phyloP scores from a whole-genome alignment of 2,797 vertebrate species.

The Nannoperca obscura region DNA sequence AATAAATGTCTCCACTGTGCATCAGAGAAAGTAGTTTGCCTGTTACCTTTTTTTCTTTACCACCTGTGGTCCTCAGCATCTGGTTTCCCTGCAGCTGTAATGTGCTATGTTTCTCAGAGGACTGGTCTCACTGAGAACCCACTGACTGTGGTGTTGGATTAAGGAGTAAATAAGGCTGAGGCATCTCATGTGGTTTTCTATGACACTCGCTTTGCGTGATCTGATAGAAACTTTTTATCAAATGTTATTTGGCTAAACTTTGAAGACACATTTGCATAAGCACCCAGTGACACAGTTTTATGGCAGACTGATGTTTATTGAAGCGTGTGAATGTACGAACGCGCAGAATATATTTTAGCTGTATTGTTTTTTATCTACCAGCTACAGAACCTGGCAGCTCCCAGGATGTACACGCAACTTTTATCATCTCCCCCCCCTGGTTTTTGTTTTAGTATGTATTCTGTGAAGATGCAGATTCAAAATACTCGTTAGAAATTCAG shows the following conservation, averaged over 20 bases:
- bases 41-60: background rate
- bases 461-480: conserved; percentile 25
- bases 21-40: background rate
- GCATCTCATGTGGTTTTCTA: conserved; percentile 31
- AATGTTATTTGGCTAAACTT: conserved; percentile 35
- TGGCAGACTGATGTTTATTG: conserved; percentile 1
- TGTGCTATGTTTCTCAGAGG: conserved; percentile 13
- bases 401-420: conserved; percentile 35
- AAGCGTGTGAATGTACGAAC: background rate
- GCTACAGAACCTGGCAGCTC: conserved; percentile 13
- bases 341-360: background rate
- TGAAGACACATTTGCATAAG: conserved; percentile 59
- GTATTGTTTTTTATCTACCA: conserved; percentile 34
- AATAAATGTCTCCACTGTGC: background rate
- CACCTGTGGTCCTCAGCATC: conserved; percentile 36
- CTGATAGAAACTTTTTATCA: conserved; percentile 40
- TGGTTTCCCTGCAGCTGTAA: conserved; percentile 37
- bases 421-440: background rate
- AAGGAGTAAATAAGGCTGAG: conserved; percentile 21
- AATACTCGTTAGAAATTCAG: conserved; percentile 37
- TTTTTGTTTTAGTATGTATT: conserved; percentile 16
- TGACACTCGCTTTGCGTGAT: conserved; percentile 61
- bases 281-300: conserved; percentile 29
- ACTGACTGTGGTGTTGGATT: conserved; percentile 12
- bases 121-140: conserved; percentile 30